Evolutionary conservation across 2,888 invertebrate genomes (phyloP), one percentile per base, ranked within the genome.

Genomic region (Coleophora flavipennella): DNA sequence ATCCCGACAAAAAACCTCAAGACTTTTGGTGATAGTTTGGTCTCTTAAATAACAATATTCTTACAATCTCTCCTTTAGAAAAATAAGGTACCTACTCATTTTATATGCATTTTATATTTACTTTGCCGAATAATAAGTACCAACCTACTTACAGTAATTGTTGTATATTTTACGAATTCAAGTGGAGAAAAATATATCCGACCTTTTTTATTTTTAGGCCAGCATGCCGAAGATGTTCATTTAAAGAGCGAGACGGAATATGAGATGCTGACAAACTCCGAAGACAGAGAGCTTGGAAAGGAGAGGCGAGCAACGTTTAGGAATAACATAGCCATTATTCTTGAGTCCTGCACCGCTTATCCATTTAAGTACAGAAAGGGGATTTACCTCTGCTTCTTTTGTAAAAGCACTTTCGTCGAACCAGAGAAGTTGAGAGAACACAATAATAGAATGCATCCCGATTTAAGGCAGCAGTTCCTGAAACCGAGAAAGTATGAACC

Each of bases 201-300:
- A 65, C 57, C 46, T 75, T 79, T 80, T 81, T 71, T 83, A 78
- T 83, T 83, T 83, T 79, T 83, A 83, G 81, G 83, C 74, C 66
- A 66, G 63, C 72, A 72, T 68, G 49, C 55, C 35, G 66, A 67
- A 56, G 74, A 65, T 33, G 59, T 67, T 59, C 50, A 62, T 42
- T 62, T 72, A 48, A 74, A 71, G 58, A 49, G 45, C 35, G 72
- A 70, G 57, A 61, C 63, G 62, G 64, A 63, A 47, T 59, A 56
- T 35, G 72, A 70, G 58, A 61, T 64, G 62, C 64, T 62, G 46
- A 59, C 56, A 33, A 44, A 63, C 48, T 54, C 53, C 32, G 20
- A 10, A n/a, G 35, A 28, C 13, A 11, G 59, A 38, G 57, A 55
- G 27, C 51, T 56, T 38, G 68, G 55, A 12, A 68, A 59, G 50